These are phyloP conservation scores for Troides aeacus DNA, from an alignment of 2,888 invertebrate genomes.

Conservation along the genomic window DNA sequence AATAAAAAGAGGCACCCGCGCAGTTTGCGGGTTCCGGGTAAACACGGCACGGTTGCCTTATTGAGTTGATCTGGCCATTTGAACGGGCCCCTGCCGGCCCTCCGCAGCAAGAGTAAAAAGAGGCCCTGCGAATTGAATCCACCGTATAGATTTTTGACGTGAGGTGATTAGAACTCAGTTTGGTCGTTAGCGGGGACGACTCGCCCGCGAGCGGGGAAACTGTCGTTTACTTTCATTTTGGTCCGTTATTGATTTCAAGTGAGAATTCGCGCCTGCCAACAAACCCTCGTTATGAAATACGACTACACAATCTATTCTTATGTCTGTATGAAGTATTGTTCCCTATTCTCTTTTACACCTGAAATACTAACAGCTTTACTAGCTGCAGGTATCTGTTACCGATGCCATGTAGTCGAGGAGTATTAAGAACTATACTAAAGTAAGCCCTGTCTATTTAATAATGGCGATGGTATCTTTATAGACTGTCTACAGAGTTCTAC, in stretches of 20 bases:
- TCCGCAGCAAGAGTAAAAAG: conserved; percentile 61
- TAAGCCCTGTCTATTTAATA: too few species aligned
- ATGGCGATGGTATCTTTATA: too few species aligned
- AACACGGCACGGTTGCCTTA: conserved; percentile 75
- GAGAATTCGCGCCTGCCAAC: conserved; percentile 35
- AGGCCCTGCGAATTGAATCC: conserved; percentile 71
- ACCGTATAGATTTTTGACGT: conserved; percentile 79
- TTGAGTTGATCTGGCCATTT: conserved; percentile 79
- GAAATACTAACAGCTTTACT: too few species aligned
- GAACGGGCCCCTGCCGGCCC: conserved; percentile 64
- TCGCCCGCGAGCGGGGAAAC: conserved; percentile 39
- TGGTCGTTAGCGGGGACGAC: conserved; percentile 68
- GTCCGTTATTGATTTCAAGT: conserved; percentile 52
- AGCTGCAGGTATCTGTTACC: too few species aligned
- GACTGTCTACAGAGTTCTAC: too few species aligned
- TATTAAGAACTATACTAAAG: too few species aligned
- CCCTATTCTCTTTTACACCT: too few species aligned
- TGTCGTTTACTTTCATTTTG: conserved; percentile 55
- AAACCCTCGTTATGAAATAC: background rate
- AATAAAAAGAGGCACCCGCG: conserved; percentile 56
- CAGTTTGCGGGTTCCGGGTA: conserved; percentile 76
- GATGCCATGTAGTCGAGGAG: too few species aligned
- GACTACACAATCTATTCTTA: too few species aligned
- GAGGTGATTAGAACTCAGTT: conserved; percentile 78
- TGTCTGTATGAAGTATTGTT: too few species aligned